phyloP scores from a whole-genome alignment of 2,888 invertebrate species.

The Cyaniris semiargus region DNA sequence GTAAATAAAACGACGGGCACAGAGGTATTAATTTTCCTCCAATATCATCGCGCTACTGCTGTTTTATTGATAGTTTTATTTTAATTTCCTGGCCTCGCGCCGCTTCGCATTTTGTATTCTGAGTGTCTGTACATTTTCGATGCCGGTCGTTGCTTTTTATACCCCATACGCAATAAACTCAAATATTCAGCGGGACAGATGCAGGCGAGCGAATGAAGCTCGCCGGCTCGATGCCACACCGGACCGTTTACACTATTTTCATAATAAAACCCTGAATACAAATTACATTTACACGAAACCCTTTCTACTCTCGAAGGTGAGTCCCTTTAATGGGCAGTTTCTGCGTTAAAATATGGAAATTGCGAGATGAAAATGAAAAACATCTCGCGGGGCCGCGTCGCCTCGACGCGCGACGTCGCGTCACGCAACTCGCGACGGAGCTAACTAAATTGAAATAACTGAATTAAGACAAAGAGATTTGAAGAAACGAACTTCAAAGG shows the following conservation, averaged over 20 bases:
- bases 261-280: constrained; percentile 26
- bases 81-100: background rate
- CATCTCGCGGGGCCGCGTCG: background rate
- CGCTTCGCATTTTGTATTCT: constrained; percentile 8
- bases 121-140: constrained; percentile 20
- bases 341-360: constrained; percentile 9
- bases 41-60: background rate
- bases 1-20: background rate
- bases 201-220: constrained; percentile 5
- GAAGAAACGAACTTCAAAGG: background rate
- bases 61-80: constrained; percentile 14
- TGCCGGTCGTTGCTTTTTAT: constrained; percentile 28
- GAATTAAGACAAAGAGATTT: background rate
- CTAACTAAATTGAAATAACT: background rate
- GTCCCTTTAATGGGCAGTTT: background rate
- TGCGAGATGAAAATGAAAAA: background rate
- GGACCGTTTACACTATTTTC: constrained; percentile 15
- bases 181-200: constrained; percentile 25
- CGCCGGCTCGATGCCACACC: background rate
- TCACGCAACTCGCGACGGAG: background rate
- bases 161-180: constrained; percentile 24
- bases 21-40: background rate
- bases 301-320: background rate
- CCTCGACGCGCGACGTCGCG: background rate
- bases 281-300: constrained; percentile 17